Evolutionary conservation across 2,888 invertebrate species (phyloP).

Genomic region (Philaethria dido): DNA sequence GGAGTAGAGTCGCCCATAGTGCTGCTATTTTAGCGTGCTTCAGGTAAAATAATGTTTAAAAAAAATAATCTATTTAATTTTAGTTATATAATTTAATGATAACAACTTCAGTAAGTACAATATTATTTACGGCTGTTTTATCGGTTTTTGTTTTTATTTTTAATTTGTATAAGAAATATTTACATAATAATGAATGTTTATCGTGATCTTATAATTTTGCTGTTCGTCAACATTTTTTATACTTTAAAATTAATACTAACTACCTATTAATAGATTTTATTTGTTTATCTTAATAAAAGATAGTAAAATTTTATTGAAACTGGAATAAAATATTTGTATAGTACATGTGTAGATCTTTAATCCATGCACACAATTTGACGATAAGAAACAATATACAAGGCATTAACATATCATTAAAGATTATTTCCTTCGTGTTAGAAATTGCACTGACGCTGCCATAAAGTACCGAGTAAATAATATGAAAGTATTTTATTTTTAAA

Average conservation of each 20-base stretch:
- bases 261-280: neutral
- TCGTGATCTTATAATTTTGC: neutral
- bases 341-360: constrained; percentile 10
- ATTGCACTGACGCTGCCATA: neutral
- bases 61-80: neutral
- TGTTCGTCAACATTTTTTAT: neutral
- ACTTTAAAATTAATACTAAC: neutral
- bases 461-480: neutral
- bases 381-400: constrained; percentile 10
- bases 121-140: neutral
- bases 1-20: constrained; percentile 71
- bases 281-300: neutral
- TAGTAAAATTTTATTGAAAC: neutral
- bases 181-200: neutral
- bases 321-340: neutral
- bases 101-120: neutral
- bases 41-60: constrained; percentile 55
- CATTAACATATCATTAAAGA: constrained; percentile 10
- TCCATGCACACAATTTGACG: constrained; percentile 24
- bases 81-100: neutral
- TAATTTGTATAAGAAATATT: neutral
- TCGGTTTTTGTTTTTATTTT: constrained; percentile 4
- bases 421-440: neutral
- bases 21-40: constrained; percentile 64
- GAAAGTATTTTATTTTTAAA: neutral